Evolutionary conservation across 2,113 vertebrate species (phyloP).

Genomic region (Sorex fumeus): DNA sequence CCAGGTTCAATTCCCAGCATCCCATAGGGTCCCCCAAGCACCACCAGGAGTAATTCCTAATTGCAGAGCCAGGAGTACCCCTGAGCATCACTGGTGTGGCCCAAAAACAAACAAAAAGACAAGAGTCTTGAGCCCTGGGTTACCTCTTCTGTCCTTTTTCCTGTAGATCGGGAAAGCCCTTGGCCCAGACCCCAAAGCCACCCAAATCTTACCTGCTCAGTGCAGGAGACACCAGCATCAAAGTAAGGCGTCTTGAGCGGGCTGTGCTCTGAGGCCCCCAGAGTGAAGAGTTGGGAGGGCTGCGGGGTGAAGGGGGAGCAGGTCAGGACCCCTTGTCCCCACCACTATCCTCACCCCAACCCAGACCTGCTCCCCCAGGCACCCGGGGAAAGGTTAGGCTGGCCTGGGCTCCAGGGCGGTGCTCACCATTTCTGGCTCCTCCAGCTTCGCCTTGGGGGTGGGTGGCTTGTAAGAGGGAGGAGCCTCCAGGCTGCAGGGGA

Average conservation of each 20-base stretch:
- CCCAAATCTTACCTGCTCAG: slow-evolving; percentile 76
- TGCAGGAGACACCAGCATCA: slow-evolving; percentile 46
- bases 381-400: not conserved
- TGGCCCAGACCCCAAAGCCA: not conserved
- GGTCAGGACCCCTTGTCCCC: not conserved
- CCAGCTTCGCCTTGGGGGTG: slow-evolving; percentile 88
- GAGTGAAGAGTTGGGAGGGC: slow-evolving; percentile 82
- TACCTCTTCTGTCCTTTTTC: no score
- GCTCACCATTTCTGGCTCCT: slow-evolving; percentile 88
- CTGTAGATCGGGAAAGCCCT: not conserved
- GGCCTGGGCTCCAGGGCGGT: not conserved
- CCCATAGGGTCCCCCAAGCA: no score
- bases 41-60: no score
- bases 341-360: not conserved
- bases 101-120: no score
- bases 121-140: no score
- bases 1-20: no score
- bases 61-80: no score
- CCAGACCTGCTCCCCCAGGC: not conserved
- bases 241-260: slow-evolving; percentile 85
- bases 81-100: no score
- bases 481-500: slow-evolving; percentile 87
- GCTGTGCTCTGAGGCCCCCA: slow-evolving; percentile 80
- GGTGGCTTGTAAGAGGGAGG: slow-evolving; percentile 94
- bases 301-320: not conserved